Evolutionary conservation across 1,140 invertebrate genomes (phyloP).

Genomic region (Plectrocnemia conspersa): DNA sequence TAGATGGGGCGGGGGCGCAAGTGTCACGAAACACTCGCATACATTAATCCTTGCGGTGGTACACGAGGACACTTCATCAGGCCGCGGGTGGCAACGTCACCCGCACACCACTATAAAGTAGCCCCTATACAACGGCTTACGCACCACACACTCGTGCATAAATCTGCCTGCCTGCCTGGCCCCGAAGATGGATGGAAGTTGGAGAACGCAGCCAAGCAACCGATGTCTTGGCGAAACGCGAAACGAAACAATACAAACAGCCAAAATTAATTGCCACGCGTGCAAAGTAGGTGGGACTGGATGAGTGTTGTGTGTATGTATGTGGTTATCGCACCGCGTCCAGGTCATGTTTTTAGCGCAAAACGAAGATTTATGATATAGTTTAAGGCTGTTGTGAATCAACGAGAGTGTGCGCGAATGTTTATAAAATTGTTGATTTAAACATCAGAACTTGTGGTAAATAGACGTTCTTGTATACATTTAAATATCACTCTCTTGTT

Average conservation of each 20-base stretch:
- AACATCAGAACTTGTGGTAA: too few species aligned
- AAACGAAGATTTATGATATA: slow-evolving; percentile 17
- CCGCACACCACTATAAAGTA: slow-evolving; percentile 15
- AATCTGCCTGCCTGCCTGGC: slow-evolving; percentile 8
- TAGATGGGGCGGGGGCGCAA: slow-evolving; percentile 8
- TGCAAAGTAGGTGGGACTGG: too few species aligned
- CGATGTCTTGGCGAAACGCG: background rate
- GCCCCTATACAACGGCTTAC: slow-evolving; percentile 8
- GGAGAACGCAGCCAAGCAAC: background rate
- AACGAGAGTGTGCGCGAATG: too few species aligned
- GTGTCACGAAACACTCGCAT: slow-evolving; percentile 24
- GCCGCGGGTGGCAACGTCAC: slow-evolving; percentile 29
- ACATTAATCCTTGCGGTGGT: slow-evolving; percentile 22
- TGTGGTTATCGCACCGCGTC: too few species aligned
- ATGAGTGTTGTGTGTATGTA: too few species aligned
- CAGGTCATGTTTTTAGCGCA: too few species aligned
- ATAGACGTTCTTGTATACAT: too few species aligned
- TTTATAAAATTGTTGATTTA: too few species aligned
- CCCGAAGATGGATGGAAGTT: slow-evolving; percentile 7
- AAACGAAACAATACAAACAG: background rate
- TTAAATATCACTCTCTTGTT: too few species aligned
- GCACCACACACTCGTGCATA: slow-evolving; percentile 6
- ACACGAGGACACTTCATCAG: slow-evolving; percentile 26
- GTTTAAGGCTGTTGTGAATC: too few species aligned
- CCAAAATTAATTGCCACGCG: background rate